A percentile compares a stretch with the other conserved stretches of the same genome.
These are phyloP conservation scores for Drosophila lini DNA, from an alignment of 1,140 invertebrate genomes.

Conservation along the genomic window DNA sequence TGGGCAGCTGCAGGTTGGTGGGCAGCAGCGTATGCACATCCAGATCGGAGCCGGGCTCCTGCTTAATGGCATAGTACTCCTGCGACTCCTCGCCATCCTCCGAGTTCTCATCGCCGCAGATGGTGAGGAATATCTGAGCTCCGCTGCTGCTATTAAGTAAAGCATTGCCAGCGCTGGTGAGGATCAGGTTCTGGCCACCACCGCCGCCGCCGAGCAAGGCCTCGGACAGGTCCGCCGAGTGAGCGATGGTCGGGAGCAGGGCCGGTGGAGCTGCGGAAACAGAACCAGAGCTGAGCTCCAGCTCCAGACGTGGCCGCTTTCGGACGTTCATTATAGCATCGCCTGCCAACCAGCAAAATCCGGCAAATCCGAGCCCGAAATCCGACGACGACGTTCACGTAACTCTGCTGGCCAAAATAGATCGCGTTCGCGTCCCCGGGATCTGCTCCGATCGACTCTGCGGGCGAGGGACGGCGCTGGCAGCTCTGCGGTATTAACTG, in stretches of 20 bases:
- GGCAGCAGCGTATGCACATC: constrained; percentile 66
- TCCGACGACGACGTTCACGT: constrained; percentile 16
- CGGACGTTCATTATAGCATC: constrained; percentile 61
- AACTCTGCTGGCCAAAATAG: constrained; percentile 22
- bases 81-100: constrained; percentile 70
- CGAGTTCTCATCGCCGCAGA: constrained; percentile 73
- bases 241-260: constrained; percentile 15
- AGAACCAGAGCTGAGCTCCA: constrained; percentile 27
- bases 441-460: constrained; percentile 18
- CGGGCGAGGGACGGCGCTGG: constrained; percentile 11
- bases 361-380: constrained; percentile 14
- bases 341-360: neutral
- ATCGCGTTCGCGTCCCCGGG: constrained; percentile 7
- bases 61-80: constrained; percentile 77
- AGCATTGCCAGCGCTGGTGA: constrained; percentile 46
- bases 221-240: constrained; percentile 21
- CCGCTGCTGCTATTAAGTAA: constrained; percentile 36
- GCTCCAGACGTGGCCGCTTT: constrained; percentile 73
- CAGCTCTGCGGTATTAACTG: constrained; percentile 32
- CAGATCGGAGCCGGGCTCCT: constrained; percentile 63
- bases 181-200: constrained; percentile 50
- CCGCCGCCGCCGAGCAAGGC: constrained; percentile 33
- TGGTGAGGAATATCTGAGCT: constrained; percentile 75
- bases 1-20: constrained; percentile 73
- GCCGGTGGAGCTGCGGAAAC: constrained; percentile 21